These are phyloP conservation scores for Conus canariensis DNA, from an alignment of 2,888 invertebrate genomes.

Conservation along the genomic window DNA sequence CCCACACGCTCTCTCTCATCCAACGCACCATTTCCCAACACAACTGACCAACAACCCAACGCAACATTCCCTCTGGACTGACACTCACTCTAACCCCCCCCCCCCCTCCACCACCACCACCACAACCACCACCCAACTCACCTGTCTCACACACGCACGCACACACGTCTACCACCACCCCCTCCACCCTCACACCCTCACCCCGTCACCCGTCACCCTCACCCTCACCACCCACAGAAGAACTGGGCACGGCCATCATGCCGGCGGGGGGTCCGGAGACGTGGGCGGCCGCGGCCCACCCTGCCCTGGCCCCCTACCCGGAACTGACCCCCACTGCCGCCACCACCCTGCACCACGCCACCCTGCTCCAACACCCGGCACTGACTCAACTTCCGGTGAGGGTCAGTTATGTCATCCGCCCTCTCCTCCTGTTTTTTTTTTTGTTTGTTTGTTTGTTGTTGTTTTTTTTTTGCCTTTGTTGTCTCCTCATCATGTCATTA, in stretches of 20 bases:
- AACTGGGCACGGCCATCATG: slow-evolving; percentile 95
- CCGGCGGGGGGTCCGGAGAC: slow-evolving; percentile 92
- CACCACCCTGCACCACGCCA: slow-evolving; percentile 70
- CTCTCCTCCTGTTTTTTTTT: neutral
- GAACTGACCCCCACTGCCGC: slow-evolving; percentile 85
- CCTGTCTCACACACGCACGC: neutral
- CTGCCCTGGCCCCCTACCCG: slow-evolving; percentile 82
- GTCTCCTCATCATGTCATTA: neutral
- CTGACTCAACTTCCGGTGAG: slow-evolving; percentile 83
- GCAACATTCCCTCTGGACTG: no score
- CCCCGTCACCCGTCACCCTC: neutral
- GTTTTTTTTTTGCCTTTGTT: slow-evolving; percentile 15
- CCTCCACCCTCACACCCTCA: neutral
- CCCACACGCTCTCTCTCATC: slow-evolving; percentile 23
- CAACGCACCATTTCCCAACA: slow-evolving; percentile 42
- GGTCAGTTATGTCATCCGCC: slow-evolving; percentile 50
- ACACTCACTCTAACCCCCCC: no score
- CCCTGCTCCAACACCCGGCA: slow-evolving; percentile 94
- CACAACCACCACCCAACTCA: neutral
- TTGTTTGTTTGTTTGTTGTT: neutral
- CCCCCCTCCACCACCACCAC: neutral
- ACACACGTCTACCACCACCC: neutral
- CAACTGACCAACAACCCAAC: no score
- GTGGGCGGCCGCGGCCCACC: slow-evolving; percentile 88
- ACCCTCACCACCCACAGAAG: slow-evolving; percentile 79